These are phyloP conservation scores for Nematolebias whitei DNA, from an alignment of 2,113 vertebrate genomes.

Conservation along the genomic window DNA sequence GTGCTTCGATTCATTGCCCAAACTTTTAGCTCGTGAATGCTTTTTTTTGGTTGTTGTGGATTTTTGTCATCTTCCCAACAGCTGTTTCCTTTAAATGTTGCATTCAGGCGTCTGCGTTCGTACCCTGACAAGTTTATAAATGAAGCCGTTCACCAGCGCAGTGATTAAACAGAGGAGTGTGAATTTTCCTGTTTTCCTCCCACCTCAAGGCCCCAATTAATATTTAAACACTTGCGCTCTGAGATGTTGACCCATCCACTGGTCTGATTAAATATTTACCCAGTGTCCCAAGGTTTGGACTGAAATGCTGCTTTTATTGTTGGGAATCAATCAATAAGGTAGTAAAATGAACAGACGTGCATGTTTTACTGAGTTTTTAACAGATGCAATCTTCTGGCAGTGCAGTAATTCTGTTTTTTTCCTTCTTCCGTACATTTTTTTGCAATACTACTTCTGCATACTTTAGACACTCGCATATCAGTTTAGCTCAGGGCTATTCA, in stretches of 20 bases:
- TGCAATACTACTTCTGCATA: too few relatives aligned
- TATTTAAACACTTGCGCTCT: slow-evolving; percentile 44
- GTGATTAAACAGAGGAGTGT: slow-evolving; percentile 39
- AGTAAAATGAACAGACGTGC: slow-evolving; percentile 32
- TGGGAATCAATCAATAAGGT: slow-evolving; percentile 42
- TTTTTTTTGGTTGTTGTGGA: slow-evolving; percentile 34
- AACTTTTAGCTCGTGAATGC: slow-evolving; percentile 25
- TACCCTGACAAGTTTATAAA: not conserved
- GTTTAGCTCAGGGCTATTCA: too few relatives aligned
- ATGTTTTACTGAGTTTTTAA: slow-evolving; percentile 38
- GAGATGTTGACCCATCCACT: slow-evolving; percentile 20
- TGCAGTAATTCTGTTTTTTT: too few relatives aligned
- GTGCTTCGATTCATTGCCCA: slow-evolving; percentile 31
- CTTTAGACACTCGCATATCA: too few relatives aligned
- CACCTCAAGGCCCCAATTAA: slow-evolving; percentile 36
- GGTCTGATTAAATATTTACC: slow-evolving; percentile 55
- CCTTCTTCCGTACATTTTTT: not conserved
- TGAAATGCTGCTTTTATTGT: slow-evolving; percentile 32
- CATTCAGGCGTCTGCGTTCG: slow-evolving; percentile 10
- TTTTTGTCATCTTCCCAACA: slow-evolving; percentile 19
- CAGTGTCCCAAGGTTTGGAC: slow-evolving; percentile 8
- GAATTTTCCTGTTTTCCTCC: slow-evolving; percentile 27
- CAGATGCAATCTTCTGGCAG: slow-evolving; percentile 6
- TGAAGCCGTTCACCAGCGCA: slow-evolving; percentile 6
- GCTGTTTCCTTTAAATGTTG: slow-evolving; percentile 1